Percentiles rank a stretch among this genome's conserved stretches.
These are phyloP conservation scores for Sturnira hondurensis DNA, from an alignment of 2,113 vertebrate genomes.

Conservation along the genomic window DNA sequence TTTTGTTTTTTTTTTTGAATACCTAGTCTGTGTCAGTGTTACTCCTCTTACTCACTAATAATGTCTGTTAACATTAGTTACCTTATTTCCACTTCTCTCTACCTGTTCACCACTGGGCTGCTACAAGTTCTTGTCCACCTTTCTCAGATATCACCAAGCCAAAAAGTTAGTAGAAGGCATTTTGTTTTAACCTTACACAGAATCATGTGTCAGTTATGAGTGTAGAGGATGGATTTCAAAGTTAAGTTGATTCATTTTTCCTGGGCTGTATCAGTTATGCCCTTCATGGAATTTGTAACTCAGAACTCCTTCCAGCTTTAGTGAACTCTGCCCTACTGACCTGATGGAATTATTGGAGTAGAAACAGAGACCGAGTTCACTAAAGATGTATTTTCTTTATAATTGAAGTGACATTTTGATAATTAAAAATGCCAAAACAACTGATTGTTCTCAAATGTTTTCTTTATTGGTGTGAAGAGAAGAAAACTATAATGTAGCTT, in stretches of 20 bases:
- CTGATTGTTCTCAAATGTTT: neutral
- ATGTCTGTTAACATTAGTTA: neutral
- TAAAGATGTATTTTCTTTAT: slow-evolving; percentile 24
- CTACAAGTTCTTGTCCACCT: neutral
- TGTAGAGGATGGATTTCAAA: neutral
- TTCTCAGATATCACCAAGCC: neutral
- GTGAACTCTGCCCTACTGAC: neutral
- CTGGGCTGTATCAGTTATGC: neutral
- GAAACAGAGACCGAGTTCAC: neutral
- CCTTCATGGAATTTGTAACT: neutral
- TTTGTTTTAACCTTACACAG: neutral
- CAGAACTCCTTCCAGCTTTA: neutral
- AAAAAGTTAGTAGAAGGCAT: neutral
- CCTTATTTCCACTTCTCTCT: neutral
- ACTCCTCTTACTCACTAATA: neutral
- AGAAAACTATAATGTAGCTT: neutral
- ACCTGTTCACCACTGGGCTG: neutral
- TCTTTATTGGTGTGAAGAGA: neutral
- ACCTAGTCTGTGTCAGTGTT: neutral
- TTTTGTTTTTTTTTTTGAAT: neutral
- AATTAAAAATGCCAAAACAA: neutral
- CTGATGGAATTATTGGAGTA: neutral
- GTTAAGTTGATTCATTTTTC: neutral
- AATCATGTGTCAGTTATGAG: neutral
- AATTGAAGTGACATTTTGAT: neutral